phyloP scores from a whole-genome alignment of 2,888 invertebrate species.

The Trissoscelio sp. region DNA sequence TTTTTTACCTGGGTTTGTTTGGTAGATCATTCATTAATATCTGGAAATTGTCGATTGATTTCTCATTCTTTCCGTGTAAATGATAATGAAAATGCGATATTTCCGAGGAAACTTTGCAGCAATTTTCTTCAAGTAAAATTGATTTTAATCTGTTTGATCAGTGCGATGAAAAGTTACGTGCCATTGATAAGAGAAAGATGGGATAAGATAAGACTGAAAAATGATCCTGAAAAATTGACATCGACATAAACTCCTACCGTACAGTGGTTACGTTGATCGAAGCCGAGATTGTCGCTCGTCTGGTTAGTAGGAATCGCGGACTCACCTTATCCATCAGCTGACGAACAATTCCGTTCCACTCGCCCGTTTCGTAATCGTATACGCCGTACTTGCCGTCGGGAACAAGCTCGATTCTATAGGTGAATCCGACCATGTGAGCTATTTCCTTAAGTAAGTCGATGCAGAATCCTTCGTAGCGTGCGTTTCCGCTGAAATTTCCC shows the following conservation, averaged over 20 bases:
- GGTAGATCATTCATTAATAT: too few species aligned
- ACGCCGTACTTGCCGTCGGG: constrained; percentile 90
- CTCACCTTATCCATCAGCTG: constrained; percentile 88
- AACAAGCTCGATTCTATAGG: constrained; percentile 87
- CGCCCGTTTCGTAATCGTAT: constrained; percentile 88
- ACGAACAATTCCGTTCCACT: constrained; percentile 90
- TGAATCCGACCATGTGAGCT: constrained; percentile 87
- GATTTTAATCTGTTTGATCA: too few species aligned
- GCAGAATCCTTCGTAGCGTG: constrained; percentile 89
- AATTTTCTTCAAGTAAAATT: too few species aligned
- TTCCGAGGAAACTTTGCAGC: background rate
- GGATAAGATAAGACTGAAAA: constrained; percentile 23
- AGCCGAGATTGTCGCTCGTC: constrained; percentile 38
- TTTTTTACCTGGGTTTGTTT: too few species aligned
- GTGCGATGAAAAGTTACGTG: constrained; percentile 34
- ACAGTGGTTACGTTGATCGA: constrained; percentile 26
- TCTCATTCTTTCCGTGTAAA: too few species aligned
- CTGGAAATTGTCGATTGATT: too few species aligned
- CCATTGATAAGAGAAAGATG: constrained; percentile 13
- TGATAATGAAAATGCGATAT: too few species aligned
- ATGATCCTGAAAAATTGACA: constrained; percentile 21
- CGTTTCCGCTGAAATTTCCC: constrained; percentile 86
- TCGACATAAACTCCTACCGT: constrained; percentile 45
- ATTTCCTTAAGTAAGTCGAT: constrained; percentile 88
- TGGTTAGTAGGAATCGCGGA: constrained; percentile 44